Percentiles rank a stretch among this genome's conserved stretches.
These are phyloP conservation scores for Xestia sexstrigata DNA, from an alignment of 2,888 invertebrate genomes.

Conservation along the genomic window DNA sequence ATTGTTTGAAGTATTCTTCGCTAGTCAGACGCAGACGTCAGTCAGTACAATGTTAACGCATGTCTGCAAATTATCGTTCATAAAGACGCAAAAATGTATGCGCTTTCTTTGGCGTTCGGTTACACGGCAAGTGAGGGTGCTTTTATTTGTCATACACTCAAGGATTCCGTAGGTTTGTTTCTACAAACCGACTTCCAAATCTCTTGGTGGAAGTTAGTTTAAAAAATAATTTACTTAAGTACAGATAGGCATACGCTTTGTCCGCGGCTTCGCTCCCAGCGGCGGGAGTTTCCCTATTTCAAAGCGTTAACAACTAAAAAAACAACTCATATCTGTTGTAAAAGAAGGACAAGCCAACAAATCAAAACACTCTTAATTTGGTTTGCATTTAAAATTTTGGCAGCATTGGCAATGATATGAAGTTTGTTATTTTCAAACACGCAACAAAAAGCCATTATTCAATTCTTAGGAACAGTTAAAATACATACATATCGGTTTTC, in stretches of 20 bases:
- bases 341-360: background rate
- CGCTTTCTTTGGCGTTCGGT: slow-evolving; percentile 27
- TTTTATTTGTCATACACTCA: slow-evolving; percentile 12
- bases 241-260: background rate
- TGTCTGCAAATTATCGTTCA: slow-evolving; percentile 56
- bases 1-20: slow-evolving; percentile 55
- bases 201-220: background rate
- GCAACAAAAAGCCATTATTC: background rate
- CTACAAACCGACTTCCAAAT: background rate
- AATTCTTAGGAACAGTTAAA: background rate
- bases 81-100: slow-evolving; percentile 51
- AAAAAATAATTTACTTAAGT: too few relatives aligned
- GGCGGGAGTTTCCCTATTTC: background rate
- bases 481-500: background rate
- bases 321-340: background rate
- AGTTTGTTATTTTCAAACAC: background rate
- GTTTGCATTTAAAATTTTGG: background rate
- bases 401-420: background rate
- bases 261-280: too few relatives aligned
- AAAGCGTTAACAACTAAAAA: background rate
- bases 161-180: slow-evolving; percentile 27
- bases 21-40: slow-evolving; percentile 16
- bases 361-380: background rate
- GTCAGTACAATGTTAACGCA: slow-evolving; percentile 46
- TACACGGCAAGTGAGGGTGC: slow-evolving; percentile 7